Evolutionary conservation across 2,888 invertebrate genomes (phyloP).

Genomic region (Blastobasis adustella): DNA sequence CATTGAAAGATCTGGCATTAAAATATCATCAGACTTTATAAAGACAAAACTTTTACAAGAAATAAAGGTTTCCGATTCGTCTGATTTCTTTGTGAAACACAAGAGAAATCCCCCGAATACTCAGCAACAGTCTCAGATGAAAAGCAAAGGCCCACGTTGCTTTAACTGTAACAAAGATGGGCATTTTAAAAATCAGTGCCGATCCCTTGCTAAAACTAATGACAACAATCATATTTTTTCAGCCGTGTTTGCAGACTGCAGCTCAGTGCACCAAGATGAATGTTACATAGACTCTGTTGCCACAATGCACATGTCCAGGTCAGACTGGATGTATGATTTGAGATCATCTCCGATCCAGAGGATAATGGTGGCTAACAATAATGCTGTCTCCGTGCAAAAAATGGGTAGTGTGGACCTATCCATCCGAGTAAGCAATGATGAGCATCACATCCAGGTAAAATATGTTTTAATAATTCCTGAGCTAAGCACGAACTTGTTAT

Average conservation of each 20-base stretch:
- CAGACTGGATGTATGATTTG: constrained; percentile 15
- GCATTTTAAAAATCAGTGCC: constrained; percentile 10
- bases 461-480: constrained; percentile 17
- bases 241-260: constrained; percentile 12
- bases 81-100: no score
- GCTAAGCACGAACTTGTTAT: constrained; percentile 16
- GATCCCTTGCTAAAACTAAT: not conserved
- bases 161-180: constrained; percentile 11
- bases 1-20: not conserved
- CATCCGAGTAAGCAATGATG: constrained; percentile 1
- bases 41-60: constrained; percentile 15
- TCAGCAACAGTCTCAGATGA: no score
- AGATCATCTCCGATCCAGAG: constrained; percentile 7
- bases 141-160: no score
- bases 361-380: constrained; percentile 15
- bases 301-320: constrained; percentile 16
- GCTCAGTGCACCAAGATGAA: not conserved
- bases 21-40: not conserved
- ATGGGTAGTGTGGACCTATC: no score
- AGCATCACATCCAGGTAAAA: constrained; percentile 11
- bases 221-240: constrained; percentile 4
- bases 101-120: no score
- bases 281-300: constrained; percentile 21
- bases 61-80: no score
- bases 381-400: constrained; percentile 11